Evolutionary conservation across 1,140 invertebrate species (phyloP), one percentile per base, ranked within the genome.

Genomic region (Danaus plexippus): DNA sequence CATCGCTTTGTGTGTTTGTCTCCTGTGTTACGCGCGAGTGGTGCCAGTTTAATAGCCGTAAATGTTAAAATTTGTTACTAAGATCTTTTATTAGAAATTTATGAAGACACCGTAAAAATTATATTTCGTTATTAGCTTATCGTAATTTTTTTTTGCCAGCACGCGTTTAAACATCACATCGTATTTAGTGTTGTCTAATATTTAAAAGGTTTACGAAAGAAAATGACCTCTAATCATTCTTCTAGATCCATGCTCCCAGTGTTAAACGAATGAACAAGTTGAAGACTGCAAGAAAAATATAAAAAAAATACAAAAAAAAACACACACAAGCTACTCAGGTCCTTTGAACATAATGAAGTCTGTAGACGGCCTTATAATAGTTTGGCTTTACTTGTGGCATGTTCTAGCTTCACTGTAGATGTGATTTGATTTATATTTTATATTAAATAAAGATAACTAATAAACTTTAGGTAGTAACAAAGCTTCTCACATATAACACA

Each of bases 181-280:
- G 32, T 43, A 43, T 52, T 52, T 43, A 11, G 10, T 52, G 48
- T 50, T 9, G 43, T 22, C 40, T n/a, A 41, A 43, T 43, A 52
- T n/a, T 43, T 43, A 32, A 43, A 41, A 52, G 41, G 15, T 15
- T 56, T 44, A 50, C 9, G 22, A 32, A 32, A 32, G 22, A 32
- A 32, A 32, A 32, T 32, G 22, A 43, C 43, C 11, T 22, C 43
- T 52, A 51, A 40, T 55, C 52, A 47, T 61, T 56, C 56, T 60
- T 90, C 77, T 90, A 91, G 92, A 91, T 93, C 92, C 79, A 91
- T 93, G 88, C 91, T 93, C 87, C 92, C 92, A 69, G 91, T 93
- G 84, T 89, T 93, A 90, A 93, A 89, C 84, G 92, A 93, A 90
- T 93, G 91, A 71, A 60, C 77, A 65, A 77, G 71, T 66, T 79